Percentiles rank a stretch among this genome's conserved stretches.
Conservation (phyloP, 2,888 invertebrate species). For the Drosophila histrio region DNA sequence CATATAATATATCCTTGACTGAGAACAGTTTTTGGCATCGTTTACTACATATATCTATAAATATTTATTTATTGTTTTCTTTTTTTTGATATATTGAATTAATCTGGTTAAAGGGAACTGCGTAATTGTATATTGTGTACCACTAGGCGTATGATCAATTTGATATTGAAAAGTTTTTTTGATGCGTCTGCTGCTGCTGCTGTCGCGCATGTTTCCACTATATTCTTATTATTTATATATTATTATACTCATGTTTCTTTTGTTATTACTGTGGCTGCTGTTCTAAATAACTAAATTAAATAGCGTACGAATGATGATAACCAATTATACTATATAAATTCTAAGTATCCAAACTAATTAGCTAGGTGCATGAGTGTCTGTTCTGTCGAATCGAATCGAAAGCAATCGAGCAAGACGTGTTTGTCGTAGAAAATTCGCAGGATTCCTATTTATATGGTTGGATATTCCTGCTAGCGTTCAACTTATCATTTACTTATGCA, state of each 20-base stretch:
- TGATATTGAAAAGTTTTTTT: conserved; percentile 42
- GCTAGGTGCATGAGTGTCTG: conserved; percentile 77
- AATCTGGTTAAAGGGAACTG: conserved; percentile 39
- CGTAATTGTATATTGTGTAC: conserved; percentile 72
- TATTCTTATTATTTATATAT: conserved; percentile 31
- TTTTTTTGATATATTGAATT: too few relatives aligned
- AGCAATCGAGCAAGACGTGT: conserved; percentile 32
- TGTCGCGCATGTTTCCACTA: conserved; percentile 71
- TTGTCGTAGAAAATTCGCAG: conserved; percentile 56
- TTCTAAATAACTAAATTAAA: conserved; percentile 40
- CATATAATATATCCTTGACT: conserved; percentile 29
- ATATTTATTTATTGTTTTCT: conserved; percentile 11
- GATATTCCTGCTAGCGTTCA: conserved; percentile 66
- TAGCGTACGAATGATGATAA: conserved; percentile 52
- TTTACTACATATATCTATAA: conserved; percentile 26
- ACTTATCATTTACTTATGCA: conserved; percentile 44
- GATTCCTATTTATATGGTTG: conserved; percentile 56
- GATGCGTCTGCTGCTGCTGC: conserved; percentile 58
- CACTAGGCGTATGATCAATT: conserved; percentile 73
- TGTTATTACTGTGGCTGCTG: conserved; percentile 50
- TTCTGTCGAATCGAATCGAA: conserved; percentile 55
- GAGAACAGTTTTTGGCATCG: conserved; percentile 54
- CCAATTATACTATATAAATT: conserved; percentile 41
- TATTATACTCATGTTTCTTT: conserved; percentile 24
- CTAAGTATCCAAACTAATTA: conserved; percentile 65